Percentiles rank a stretch among this genome's conserved stretches.
Evolutionary conservation across 2,888 invertebrate genomes (phyloP).

Genomic region (Drosophila neotestacea): DNA sequence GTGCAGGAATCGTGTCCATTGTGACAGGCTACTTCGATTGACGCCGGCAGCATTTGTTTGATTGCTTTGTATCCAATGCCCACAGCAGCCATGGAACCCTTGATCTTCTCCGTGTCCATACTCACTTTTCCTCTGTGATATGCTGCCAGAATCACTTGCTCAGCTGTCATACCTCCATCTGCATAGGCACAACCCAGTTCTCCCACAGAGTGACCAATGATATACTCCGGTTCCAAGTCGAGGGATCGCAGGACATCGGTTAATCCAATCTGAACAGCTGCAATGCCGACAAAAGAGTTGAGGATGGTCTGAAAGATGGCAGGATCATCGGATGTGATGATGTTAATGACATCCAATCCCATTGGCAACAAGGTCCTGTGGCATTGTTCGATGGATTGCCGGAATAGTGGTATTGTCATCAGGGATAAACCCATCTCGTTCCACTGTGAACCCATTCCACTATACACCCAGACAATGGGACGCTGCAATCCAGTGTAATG

Average conservation of each 20-base stretch:
- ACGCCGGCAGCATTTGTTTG: slow-evolving; percentile 88
- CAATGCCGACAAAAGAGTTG: slow-evolving; percentile 91
- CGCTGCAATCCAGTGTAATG: slow-evolving; percentile 88
- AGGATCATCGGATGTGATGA: slow-evolving; percentile 88
- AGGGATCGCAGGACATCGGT: slow-evolving; percentile 88
- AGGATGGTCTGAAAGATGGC: slow-evolving; percentile 88
- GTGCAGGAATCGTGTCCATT: slow-evolving; percentile 94
- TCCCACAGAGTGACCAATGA: slow-evolving; percentile 96
- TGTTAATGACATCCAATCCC: slow-evolving; percentile 88
- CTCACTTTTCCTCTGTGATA: slow-evolving; percentile 93
- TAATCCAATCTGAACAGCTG: slow-evolving; percentile 88
- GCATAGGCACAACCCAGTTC: slow-evolving; percentile 98
- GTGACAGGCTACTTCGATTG: slow-evolving; percentile 94
- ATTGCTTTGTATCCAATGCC: slow-evolving; percentile 88
- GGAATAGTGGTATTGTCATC: slow-evolving; percentile 91
- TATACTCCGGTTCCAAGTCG: slow-evolving; percentile 90
- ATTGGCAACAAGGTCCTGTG: slow-evolving; percentile 87
- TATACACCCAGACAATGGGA: slow-evolving; percentile 95
- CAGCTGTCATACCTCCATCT: slow-evolving; percentile 94
- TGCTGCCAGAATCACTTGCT: slow-evolving; percentile 93
- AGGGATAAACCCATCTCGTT: slow-evolving; percentile 92
- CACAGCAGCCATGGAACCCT: slow-evolving; percentile 95
- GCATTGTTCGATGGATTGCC: slow-evolving; percentile 88
- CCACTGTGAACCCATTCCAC: slow-evolving; percentile 97
- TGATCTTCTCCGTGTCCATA: slow-evolving; percentile 89